Conservation (phyloP, 2,797 vertebrate species). For the Myioborus melanocephalus region DNA sequence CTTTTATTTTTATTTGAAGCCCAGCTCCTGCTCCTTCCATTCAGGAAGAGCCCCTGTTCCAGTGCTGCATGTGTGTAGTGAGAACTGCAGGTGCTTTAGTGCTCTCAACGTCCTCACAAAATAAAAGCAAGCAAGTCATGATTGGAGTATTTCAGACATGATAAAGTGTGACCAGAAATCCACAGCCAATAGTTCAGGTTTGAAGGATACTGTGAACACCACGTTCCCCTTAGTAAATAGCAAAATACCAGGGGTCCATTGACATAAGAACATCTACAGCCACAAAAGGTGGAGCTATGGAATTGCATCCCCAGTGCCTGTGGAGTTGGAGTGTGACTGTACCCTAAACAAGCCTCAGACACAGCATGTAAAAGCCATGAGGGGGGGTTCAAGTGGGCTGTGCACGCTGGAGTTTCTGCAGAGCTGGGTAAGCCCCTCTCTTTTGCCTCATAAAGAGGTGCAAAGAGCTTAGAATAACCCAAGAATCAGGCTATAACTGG, state of each 20-base stretch:
- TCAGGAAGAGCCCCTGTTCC: neutral
- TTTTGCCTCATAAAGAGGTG: neutral
- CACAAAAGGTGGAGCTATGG: neutral
- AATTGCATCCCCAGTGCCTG: neutral
- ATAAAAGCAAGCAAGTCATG: neutral
- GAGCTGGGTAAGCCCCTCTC: neutral
- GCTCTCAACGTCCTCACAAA: neutral
- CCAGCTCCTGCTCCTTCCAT: neutral
- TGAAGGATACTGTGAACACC: neutral
- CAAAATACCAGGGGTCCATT: neutral
- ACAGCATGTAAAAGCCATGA: neutral
- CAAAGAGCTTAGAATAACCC: neutral
- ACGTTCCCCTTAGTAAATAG: neutral
- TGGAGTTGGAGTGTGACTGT: neutral
- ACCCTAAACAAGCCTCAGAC: neutral
- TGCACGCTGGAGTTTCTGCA: neutral
- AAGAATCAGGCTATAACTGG: neutral
- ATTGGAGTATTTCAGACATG: neutral
- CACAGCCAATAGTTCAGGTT: neutral
- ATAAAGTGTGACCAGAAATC: neutral
- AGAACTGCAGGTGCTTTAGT: neutral
- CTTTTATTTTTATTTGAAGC: neutral
- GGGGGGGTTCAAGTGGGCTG: neutral
- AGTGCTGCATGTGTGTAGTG: rapidly evolving
- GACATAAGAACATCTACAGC: neutral